Conservation (phyloP, 2,113 vertebrate genomes). For the Thermophis baileyi region DNA sequence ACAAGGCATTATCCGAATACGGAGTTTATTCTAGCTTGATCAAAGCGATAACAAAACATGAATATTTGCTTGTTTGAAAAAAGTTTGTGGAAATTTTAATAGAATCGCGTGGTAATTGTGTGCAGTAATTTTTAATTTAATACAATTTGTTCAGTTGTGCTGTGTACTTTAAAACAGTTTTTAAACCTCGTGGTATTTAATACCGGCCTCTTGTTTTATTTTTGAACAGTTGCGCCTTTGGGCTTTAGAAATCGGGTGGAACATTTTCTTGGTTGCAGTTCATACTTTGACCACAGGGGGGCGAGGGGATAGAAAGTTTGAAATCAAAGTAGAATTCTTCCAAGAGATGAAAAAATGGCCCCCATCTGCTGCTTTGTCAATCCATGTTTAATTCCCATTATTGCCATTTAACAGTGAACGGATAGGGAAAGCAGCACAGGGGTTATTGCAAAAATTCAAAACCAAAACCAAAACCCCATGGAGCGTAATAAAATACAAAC, state of each 20-base stretch:
- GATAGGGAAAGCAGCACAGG: neutral
- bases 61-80: neutral
- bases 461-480: neutral
- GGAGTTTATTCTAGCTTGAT: neutral
- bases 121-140: neutral
- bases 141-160: neutral
- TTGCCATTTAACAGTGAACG: neutral
- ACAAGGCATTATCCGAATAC: neutral
- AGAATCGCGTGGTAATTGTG: neutral
- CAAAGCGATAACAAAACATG: neutral
- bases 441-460: neutral
- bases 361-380: neutral
- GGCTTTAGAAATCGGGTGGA: neutral
- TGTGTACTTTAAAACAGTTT: neutral
- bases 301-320: neutral
- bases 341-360: neutral
- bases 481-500: neutral
- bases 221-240: neutral
- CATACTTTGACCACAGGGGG: neutral
- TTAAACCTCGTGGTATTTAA: neutral
- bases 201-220: neutral
- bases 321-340: neutral
- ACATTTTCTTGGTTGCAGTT: neutral
- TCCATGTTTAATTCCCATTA: no score
- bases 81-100: neutral